A percentile compares a stretch with the other conserved stretches of the same genome.
These are phyloP conservation scores for Sander lucioperca DNA, from an alignment of 2,113 vertebrate species.

Conservation along the genomic window DNA sequence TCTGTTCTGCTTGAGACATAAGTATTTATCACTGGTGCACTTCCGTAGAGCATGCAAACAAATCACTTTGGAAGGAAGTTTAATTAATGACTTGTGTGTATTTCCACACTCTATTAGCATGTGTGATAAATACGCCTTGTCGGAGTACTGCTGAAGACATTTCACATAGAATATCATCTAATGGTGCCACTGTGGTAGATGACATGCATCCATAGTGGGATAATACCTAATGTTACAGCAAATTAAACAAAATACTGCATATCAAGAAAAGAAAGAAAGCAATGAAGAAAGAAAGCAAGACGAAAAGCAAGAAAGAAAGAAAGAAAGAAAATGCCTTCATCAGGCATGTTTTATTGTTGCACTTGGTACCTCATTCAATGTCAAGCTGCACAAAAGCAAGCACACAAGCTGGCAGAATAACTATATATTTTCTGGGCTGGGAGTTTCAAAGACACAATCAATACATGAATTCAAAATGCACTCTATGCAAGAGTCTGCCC, in stretches of 20 bases:
- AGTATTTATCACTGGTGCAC: conserved; percentile 53
- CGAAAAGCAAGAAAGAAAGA: too few species aligned
- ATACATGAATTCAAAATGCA: conserved; percentile 49
- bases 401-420: conserved; percentile 40
- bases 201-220: conserved; percentile 13
- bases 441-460: conserved; percentile 42
- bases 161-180: conserved; percentile 52
- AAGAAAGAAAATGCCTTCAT: neutral
- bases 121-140: conserved; percentile 70
- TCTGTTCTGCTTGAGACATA: conserved; percentile 39
- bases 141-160: conserved; percentile 25
- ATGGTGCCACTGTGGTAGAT: conserved; percentile 23
- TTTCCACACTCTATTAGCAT: conserved; percentile 75
- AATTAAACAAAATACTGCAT: too few species aligned
- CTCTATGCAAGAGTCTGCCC: conserved; percentile 34
- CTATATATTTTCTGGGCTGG: conserved; percentile 30
- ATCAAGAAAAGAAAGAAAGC: too few species aligned
- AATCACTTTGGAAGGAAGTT: conserved; percentile 59
- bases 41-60: conserved; percentile 48
- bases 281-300: too few species aligned
- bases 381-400: conserved; percentile 23
- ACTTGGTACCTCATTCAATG: neutral
- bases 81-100: conserved; percentile 73
- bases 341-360: conserved; percentile 20
- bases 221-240: neutral